Evolutionary conservation across 2,797 vertebrate species (phyloP), one percentile per base, ranked within the genome.

Genomic region (Ptychadena robeensis): DNA sequence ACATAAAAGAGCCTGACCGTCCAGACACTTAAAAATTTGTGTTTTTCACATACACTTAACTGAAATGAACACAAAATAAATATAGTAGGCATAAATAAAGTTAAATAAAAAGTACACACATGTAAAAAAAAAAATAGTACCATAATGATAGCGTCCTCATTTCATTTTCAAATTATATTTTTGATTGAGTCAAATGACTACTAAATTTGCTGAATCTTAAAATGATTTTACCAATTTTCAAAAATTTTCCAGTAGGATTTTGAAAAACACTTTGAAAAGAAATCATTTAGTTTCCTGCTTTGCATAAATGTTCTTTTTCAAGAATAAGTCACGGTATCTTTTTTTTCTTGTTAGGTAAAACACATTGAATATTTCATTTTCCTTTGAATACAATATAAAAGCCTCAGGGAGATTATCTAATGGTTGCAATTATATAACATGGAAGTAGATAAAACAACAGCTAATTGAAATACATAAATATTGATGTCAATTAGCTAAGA

Each of bases 381-480:
- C 31, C 12, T 81, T 81, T 81, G 40, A 74, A 74, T 68, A 74
- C 63, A 81, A 68, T 74, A 57, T 74, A 68, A 86, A 90, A 91
- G 87, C 87, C 88, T 90, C 73, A 87, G 90, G 88, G 88, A 91
- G 59, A 91, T 87, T 80, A 89, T 89, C 86, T 91, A 89, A 89
- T 90, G 82, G 85, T 81, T 88, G 73, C 80, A 92, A 89, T 91
- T 91, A 89, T 87, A 82, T 75, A 90, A 87, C 84, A 88, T 63
- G 63, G 63, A 90, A 70, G 78, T 90, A 83, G 87, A 90, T 90
- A 88, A 89, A 93, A 90, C 66, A 82, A 82, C 68, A 71, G 69
- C 67, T 79, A 80, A 87, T 91, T 91, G 86, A 92, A 82, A 79
- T 67, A 79, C 86, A 88, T 89, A 91, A 92, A 91, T 92, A 92